Evolutionary conservation across 2,113 vertebrate species (phyloP).

Genomic region (Apteryx mantelli): DNA sequence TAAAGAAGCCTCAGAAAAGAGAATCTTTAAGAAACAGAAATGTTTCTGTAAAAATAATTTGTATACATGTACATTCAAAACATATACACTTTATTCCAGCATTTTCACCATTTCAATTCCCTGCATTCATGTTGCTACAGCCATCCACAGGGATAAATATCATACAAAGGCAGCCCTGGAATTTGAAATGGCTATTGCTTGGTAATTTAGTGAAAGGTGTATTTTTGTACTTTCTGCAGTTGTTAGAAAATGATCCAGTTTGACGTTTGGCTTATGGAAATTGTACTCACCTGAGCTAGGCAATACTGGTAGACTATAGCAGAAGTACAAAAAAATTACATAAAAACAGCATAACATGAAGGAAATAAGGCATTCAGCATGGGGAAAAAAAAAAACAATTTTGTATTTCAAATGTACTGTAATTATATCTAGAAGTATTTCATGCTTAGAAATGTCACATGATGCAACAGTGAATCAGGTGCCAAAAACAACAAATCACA

Average conservation of each 20-base stretch:
- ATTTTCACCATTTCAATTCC: background rate
- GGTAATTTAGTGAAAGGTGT: background rate
- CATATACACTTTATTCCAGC: background rate
- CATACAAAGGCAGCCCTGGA: background rate
- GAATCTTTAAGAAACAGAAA: background rate
- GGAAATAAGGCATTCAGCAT: slow-evolving; percentile 2
- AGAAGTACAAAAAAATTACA: background rate
- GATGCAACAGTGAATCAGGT: slow-evolving; percentile 1
- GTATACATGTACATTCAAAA: background rate
- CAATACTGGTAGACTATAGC: background rate
- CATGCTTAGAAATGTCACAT: background rate
- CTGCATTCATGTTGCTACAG: background rate
- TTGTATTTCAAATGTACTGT: background rate
- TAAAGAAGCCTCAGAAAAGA: background rate
- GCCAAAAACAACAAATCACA: slow-evolving; percentile 20
- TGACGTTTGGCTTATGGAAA: slow-evolving; percentile 38
- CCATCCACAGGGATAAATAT: background rate
- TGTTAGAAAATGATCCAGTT: background rate
- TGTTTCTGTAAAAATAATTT: background rate
- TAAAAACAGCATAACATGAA: background rate
- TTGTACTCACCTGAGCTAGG: slow-evolving; percentile 32
- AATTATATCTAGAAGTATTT: background rate
- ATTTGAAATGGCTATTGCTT: background rate
- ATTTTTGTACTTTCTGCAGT: background rate
- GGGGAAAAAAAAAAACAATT: background rate